These are phyloP conservation scores for Podarcis cretensis DNA, from an alignment of 2,113 vertebrate genomes.

Conservation along the genomic window DNA sequence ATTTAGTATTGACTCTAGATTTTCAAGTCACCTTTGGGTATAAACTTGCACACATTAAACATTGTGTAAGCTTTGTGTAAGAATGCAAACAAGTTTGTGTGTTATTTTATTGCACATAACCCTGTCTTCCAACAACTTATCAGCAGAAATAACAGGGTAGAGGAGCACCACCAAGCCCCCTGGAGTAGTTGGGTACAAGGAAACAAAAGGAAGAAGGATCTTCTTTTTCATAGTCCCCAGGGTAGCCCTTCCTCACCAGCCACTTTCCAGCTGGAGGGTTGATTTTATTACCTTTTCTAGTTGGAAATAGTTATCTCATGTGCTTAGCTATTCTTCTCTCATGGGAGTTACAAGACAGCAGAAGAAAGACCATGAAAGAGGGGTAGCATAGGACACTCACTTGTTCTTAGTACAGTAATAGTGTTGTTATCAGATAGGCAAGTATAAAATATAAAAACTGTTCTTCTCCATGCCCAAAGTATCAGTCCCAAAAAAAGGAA, in stretches of 20 bases:
- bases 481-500: not conserved
- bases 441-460: conserved; percentile 36
- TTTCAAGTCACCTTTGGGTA: not conserved
- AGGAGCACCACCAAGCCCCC: not conserved
- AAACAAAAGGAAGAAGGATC: not conserved
- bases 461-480: not conserved
- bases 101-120: not conserved
- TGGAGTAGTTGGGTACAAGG: not conserved
- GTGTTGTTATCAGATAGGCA: not conserved
- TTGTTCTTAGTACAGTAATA: conserved; percentile 25
- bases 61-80: not conserved
- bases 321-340: not conserved
- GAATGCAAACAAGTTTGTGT: not conserved
- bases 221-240: not conserved
- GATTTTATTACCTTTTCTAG: not conserved
- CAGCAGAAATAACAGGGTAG: not conserved
- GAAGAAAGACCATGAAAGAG: not conserved
- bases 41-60: not conserved
- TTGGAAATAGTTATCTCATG: not conserved
- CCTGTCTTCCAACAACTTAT: not conserved
- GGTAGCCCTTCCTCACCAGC: not conserved
- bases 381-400: not conserved
- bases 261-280: not conserved
- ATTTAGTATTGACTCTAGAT: not conserved
- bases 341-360: not conserved